A percentile compares a stretch with the other conserved stretches of the same genome.
Evolutionary conservation across 2,113 vertebrate species (phyloP).

Genomic region (Amia ocellicauda): DNA sequence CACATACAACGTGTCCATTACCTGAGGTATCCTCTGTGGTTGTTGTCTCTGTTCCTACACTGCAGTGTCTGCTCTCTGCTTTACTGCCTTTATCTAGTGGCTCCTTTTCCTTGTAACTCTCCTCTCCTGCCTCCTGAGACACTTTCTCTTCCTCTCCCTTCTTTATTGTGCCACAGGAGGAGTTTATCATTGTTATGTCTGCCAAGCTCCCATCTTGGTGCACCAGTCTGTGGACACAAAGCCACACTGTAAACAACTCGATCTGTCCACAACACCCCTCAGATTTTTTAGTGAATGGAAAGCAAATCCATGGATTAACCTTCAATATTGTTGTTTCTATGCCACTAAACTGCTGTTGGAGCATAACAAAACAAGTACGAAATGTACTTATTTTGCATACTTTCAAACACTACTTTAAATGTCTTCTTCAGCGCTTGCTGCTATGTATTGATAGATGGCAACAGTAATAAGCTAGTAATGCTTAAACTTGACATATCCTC

Average conservation of each 20-base stretch:
- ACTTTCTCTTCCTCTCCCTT: conserved; percentile 54
- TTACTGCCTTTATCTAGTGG: conserved; percentile 47
- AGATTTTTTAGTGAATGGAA: neutral
- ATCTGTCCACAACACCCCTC: neutral
- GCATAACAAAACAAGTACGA: conserved; percentile 3
- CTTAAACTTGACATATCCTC: conserved; percentile 83
- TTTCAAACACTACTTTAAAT: conserved; percentile 10
- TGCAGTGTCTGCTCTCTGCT: conserved; percentile 58
- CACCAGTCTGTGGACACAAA: conserved; percentile 75
- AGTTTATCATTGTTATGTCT: conserved; percentile 86
- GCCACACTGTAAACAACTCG: conserved; percentile 31
- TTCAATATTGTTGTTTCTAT: neutral
- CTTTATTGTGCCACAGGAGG: conserved; percentile 63
- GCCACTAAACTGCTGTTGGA: neutral
- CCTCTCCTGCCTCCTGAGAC: conserved; percentile 57
- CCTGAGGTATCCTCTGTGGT: conserved; percentile 84
- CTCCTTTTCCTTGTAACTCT: conserved; percentile 49
- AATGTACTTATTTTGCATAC: conserved; percentile 14
- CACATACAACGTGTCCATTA: no score
- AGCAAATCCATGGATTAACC: conserved; percentile 6
- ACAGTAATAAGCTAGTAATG: conserved; percentile 41
- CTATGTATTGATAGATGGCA: neutral
- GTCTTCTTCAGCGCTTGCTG: conserved; percentile 2
- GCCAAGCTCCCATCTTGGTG: conserved; percentile 90
- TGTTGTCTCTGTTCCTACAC: conserved; percentile 58